Percentiles rank a stretch among this genome's conserved stretches.
These are phyloP conservation scores for Jacana jacana DNA, from an alignment of 2,113 vertebrate species.

Conservation along the genomic window DNA sequence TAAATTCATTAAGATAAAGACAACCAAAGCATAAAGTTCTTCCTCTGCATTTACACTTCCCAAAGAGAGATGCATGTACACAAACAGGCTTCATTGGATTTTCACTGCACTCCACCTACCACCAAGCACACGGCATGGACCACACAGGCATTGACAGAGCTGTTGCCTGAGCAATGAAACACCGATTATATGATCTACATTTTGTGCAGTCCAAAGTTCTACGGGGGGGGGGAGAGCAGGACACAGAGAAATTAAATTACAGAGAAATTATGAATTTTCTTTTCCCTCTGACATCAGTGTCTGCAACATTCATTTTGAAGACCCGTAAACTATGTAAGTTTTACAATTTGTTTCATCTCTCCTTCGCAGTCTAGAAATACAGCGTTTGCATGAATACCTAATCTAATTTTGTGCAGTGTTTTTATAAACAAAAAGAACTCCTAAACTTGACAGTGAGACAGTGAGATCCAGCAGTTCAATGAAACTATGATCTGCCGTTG, in stretches of 20 bases:
- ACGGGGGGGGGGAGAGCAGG: too few relatives aligned
- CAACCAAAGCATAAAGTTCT: background rate
- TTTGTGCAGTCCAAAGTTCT: background rate
- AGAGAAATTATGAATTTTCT: background rate
- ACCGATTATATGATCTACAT: background rate
- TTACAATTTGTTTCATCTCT: background rate
- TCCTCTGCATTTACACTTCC: background rate
- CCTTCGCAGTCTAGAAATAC: background rate
- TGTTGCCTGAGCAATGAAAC: background rate
- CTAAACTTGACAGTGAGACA: background rate
- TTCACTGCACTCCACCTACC: background rate
- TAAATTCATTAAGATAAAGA: background rate
- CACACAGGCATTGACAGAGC: accelerated
- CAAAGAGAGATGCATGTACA: background rate
- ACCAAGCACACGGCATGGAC: background rate
- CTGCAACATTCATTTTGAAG: background rate
- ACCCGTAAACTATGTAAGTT: background rate
- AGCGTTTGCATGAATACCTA: background rate
- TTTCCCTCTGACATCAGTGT: background rate
- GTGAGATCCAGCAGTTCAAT: background rate
- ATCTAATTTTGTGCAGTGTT: background rate
- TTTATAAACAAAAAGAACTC: background rate
- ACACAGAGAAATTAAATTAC: background rate
- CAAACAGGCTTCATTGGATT: background rate
- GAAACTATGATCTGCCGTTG: background rate